Evolutionary conservation across 1,140 invertebrate genomes (phyloP).

Genomic region (Diuraphis noxia): DNA sequence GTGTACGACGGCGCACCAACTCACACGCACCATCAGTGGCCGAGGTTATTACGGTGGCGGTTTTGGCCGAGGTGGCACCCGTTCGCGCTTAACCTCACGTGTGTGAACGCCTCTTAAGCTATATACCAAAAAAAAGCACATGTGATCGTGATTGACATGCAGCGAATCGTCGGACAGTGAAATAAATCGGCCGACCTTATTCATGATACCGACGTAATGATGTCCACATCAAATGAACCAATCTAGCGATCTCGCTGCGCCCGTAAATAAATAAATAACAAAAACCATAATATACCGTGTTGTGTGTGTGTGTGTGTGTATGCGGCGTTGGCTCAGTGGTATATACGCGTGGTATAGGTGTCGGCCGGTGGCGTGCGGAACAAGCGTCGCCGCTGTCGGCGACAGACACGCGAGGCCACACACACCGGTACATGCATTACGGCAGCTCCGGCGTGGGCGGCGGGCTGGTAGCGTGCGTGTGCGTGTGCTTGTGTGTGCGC

Average conservation of each 20-base stretch:
- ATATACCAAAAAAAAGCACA: background rate
- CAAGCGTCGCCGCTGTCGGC: background rate
- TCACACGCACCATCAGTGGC: background rate
- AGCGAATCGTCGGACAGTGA: too few relatives aligned
- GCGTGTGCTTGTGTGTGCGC: background rate
- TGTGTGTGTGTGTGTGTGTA: background rate
- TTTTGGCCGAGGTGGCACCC: background rate
- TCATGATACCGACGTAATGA: background rate
- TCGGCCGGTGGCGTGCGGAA: background rate
- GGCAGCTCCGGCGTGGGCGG: constrained; percentile 18
- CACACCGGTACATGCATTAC: constrained; percentile 44
- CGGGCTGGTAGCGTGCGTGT: background rate
- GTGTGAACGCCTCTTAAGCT: background rate
- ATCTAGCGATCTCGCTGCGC: too few relatives aligned
- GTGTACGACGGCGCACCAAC: background rate
- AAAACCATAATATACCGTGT: too few relatives aligned
- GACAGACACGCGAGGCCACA: constrained; percentile 35
- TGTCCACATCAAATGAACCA: too few relatives aligned
- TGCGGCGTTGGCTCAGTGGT: too few relatives aligned
- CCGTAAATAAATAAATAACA: background rate
- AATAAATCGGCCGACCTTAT: background rate
- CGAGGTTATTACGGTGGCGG: background rate
- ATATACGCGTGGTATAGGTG: background rate
- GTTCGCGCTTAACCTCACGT: background rate
- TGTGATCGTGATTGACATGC: background rate